A percentile compares a stretch with the other conserved stretches of the same genome.
Evolutionary conservation across 1,140 invertebrate species (phyloP).

Genomic region (Drosophila quadrilineata): DNA sequence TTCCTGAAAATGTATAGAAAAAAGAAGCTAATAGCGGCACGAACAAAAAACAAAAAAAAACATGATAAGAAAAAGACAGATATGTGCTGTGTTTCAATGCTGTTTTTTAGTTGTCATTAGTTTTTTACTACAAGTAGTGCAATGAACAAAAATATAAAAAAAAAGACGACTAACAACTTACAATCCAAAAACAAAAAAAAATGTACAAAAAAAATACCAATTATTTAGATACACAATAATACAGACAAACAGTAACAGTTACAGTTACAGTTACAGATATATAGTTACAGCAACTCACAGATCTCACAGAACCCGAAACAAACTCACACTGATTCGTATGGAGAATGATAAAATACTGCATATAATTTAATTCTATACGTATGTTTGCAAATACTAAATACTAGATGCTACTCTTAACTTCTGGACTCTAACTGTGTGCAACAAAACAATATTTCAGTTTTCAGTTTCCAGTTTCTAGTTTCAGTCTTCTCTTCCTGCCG

Average conservation of each 20-base stretch:
- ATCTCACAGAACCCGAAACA: neutral
- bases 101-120: constrained; percentile 75
- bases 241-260: constrained; percentile 19
- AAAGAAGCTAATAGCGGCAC: constrained; percentile 17
- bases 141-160: constrained; percentile 53
- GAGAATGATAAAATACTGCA: constrained; percentile 56
- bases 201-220: constrained; percentile 62
- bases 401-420: constrained; percentile 56
- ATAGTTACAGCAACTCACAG: neutral
- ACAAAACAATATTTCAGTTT: constrained; percentile 49
- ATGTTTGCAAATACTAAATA: constrained; percentile 70
- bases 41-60: constrained; percentile 27
- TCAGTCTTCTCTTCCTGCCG: constrained; percentile 31
- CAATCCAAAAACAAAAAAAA: no score
- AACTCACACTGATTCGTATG: constrained; percentile 33
- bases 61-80: constrained; percentile 14
- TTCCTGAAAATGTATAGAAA: constrained; percentile 30
- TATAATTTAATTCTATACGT: constrained; percentile 52
- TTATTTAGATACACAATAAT: constrained; percentile 51
- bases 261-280: neutral
- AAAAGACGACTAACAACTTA: constrained; percentile 35
- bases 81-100: constrained; percentile 50
- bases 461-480: constrained; percentile 42
- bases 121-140: constrained; percentile 75
- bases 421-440: constrained; percentile 51